phyloP scores from a whole-genome alignment of 2,113 vertebrate species.

The Antechinus stuartii region DNA sequence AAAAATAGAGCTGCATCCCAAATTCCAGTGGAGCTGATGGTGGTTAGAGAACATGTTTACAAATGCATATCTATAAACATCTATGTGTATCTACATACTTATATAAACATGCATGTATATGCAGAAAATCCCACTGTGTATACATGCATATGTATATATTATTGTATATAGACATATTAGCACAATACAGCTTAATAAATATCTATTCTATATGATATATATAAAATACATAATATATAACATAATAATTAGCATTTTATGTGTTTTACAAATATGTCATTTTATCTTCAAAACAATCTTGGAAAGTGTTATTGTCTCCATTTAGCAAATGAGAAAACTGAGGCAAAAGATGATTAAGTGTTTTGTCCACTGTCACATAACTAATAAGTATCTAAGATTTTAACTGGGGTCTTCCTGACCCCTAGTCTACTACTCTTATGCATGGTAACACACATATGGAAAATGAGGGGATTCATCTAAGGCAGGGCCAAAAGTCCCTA shows the following conservation, averaged over 20 bases:
- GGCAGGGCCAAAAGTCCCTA: neutral
- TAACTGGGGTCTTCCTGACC: neutral
- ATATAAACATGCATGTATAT: neutral
- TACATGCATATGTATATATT: neutral
- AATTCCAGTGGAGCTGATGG: neutral
- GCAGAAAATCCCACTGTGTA: too few species aligned
- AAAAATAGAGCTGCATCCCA: too few species aligned
- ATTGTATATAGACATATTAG: neutral
- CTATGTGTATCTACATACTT: neutral
- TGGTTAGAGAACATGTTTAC: too few species aligned
- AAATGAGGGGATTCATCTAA: neutral
- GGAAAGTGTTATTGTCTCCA: neutral
- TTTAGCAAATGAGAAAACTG: neutral
- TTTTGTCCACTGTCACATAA: neutral
- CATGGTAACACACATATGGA: neutral
- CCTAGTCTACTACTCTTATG: neutral
- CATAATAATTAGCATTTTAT: neutral
- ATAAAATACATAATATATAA: too few species aligned
- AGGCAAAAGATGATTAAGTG: neutral
- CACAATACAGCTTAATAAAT: neutral
- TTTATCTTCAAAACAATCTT: neutral
- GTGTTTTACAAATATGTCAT: neutral
- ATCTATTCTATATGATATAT: neutral
- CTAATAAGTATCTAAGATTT: neutral
- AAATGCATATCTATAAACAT: too few species aligned